A percentile compares a stretch with the other conserved stretches of the same genome.
phyloP scores from a whole-genome alignment of 2,888 invertebrate genomes.

The Celastrina argiolus region DNA sequence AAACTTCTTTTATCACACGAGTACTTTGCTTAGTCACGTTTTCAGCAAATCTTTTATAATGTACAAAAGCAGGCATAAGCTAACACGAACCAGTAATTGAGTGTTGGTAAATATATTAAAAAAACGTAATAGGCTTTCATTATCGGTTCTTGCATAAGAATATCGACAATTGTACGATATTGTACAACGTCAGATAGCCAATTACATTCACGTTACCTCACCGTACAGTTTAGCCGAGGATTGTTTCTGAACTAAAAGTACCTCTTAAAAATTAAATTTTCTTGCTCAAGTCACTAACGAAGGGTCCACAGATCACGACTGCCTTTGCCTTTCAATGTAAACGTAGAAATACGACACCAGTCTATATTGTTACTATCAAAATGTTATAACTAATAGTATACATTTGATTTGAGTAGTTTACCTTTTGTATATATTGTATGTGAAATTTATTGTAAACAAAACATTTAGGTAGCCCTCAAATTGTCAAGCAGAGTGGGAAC shows the following conservation, averaged over 20 bases:
- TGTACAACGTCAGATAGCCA: constrained; percentile 18
- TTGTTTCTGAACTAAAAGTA: background rate
- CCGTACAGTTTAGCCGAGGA: background rate
- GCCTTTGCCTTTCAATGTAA: background rate
- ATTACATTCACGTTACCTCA: constrained; percentile 5
- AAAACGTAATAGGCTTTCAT: constrained; percentile 18
- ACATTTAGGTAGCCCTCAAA: too few species aligned
- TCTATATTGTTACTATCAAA: background rate
- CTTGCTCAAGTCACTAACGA: constrained; percentile 2
- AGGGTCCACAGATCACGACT: background rate
- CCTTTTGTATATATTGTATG: too few species aligned
- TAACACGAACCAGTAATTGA: background rate
- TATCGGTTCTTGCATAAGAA: constrained; percentile 3
- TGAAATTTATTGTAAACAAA: too few species aligned
- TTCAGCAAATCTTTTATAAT: background rate
- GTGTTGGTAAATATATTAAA: constrained; percentile 19
- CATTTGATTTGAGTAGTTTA: too few species aligned
- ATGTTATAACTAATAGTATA: background rate
- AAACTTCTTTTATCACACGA: background rate
- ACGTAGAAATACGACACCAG: too few species aligned
- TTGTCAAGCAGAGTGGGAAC: too few species aligned
- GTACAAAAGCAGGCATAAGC: background rate
- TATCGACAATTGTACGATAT: constrained; percentile 15
- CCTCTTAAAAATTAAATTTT: background rate
- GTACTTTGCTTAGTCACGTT: background rate